Evolutionary conservation across 1,140 invertebrate species (phyloP).

Genomic region (Pogonomyrmex californicus): DNA sequence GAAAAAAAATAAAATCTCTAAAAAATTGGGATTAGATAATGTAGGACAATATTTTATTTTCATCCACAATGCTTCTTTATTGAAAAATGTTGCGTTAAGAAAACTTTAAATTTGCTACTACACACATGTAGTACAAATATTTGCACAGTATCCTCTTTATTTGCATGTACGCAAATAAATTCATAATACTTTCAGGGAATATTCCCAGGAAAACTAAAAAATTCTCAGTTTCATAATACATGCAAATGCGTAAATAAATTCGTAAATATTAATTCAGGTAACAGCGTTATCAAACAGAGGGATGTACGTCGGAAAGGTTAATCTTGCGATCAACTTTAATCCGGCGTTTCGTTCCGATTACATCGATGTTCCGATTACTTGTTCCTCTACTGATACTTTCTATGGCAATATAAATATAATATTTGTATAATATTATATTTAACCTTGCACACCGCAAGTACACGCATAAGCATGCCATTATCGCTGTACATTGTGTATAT

Average conservation of each 20-base stretch:
- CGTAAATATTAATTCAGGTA: conserved; percentile 53
- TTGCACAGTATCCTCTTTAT: conserved; percentile 36
- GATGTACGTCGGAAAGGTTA: background rate
- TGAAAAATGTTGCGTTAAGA: conserved; percentile 26
- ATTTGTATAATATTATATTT: conserved; percentile 25
- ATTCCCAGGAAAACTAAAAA: conserved; percentile 24
- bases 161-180: conserved; percentile 45
- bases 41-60: conserved; percentile 36
- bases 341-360: conserved; percentile 27
- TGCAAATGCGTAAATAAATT: conserved; percentile 53
- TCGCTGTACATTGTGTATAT: conserved; percentile 48
- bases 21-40: background rate
- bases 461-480: conserved; percentile 39
- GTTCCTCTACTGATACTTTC: conserved; percentile 27
- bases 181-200: conserved; percentile 39
- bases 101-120: conserved; percentile 33
- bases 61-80: background rate
- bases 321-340: conserved; percentile 54
- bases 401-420: conserved; percentile 15
- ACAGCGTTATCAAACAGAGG: background rate
- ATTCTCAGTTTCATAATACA: conserved; percentile 52
- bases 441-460: conserved; percentile 33
- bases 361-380: conserved; percentile 30
- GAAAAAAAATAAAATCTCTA: background rate
- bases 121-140: conserved; percentile 36